These are phyloP conservation scores for Cydia amplana DNA, from an alignment of 1,140 invertebrate genomes.

Conservation along the genomic window DNA sequence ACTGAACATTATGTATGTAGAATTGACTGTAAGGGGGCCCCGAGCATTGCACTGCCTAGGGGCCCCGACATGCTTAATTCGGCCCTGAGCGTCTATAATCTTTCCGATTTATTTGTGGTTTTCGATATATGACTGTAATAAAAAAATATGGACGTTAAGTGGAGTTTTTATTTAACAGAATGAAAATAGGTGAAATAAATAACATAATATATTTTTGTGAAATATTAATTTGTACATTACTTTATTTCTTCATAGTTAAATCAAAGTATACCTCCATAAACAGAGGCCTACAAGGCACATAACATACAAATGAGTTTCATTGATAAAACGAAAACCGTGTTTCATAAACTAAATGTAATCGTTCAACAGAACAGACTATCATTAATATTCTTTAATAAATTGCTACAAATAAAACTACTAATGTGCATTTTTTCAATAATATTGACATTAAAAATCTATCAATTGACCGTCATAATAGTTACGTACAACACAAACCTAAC, in stretches of 20 bases:
- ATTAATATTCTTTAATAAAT: conserved; percentile 2
- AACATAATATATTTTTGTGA: conserved; percentile 76
- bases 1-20: too few species aligned
- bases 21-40: too few species aligned
- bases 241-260: conserved; percentile 53
- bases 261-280: conserved; percentile 58
- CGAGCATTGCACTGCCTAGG: too few species aligned
- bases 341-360: conserved; percentile 15
- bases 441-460: conserved; percentile 30
- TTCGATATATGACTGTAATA: background rate
- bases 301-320: conserved; percentile 58
- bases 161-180: conserved; percentile 72
- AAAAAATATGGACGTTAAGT: conserved; percentile 56
- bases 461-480: conserved; percentile 13
- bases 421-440: conserved; percentile 14
- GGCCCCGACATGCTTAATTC: too few species aligned
- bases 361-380: conserved; percentile 22
- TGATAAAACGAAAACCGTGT: conserved; percentile 20
- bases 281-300: conserved; percentile 65
- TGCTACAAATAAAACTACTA: conserved; percentile 21
- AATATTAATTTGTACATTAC: conserved; percentile 78
- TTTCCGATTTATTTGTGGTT: too few species aligned
- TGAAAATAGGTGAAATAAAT: conserved; percentile 77
- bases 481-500: conserved; percentile 24
- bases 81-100: too few species aligned